Base-by-base conservation (phyloP, 2,797 vertebrate genomes). In the Etheostoma perlongum region DNA sequence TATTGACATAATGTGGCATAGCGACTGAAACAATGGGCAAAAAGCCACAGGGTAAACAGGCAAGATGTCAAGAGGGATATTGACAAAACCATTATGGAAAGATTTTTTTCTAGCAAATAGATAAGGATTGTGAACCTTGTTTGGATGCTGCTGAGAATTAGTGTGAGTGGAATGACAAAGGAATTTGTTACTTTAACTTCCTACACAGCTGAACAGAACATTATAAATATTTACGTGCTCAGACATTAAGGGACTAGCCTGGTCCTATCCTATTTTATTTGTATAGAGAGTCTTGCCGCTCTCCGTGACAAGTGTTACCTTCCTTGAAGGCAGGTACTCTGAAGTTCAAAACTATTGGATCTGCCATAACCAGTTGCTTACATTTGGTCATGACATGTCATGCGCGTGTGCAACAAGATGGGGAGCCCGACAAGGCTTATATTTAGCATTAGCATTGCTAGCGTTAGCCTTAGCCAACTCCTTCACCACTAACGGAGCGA, bases 1-100 rank as follows among this genome's bases (percentile, higher is more conserved):
- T 58, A 85, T 74, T 88, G 86, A 78, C 68, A 79, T 78, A 87
- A 76, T 27, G 5, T 30, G 40, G 55, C 48, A 59, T 72, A 73
- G 85, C 76, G 76, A 72, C 64, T 25, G 47, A 25, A 19, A 33
- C 11, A 12, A 33, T 2, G 42, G 33, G 51, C 16, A 47, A 74
- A 82, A 70, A 65, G 68, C 15, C 21, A 65, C 70, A 33, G 44
- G 60, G 47, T 79, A 54, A 85, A 67, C 64, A 53, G 66, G 58
- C 67, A 49, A 23, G 27, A 25, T 40, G 71, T 79, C 67, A 30
- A 30, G 84, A 72, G 58, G 36, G 42, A 48, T 84, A 88, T 88
- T 0, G 86, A 84, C 71, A 46, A 47, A 85, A 16, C 55, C 78
- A 81, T 84, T 73, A 76, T 5, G 33, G 68, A 62, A 48, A 60